Base-by-base conservation (phyloP, 1,140 invertebrate species). In the Drosophila virilis region DNA sequence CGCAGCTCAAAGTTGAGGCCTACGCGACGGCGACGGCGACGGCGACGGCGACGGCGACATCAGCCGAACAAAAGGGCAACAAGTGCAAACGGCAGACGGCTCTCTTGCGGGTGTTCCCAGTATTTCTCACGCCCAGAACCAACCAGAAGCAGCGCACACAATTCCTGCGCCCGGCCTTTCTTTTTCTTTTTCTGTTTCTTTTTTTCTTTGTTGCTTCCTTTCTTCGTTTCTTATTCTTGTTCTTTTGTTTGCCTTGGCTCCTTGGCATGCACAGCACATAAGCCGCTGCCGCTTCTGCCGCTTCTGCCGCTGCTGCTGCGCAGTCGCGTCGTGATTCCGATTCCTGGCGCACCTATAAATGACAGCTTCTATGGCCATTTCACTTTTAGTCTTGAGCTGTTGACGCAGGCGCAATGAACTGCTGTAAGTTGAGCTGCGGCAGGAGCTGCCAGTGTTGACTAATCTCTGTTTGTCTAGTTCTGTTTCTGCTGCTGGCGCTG, bases 341-440 rank as follows among this genome's bases (percentile, higher is more conserved):
- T 77, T 83, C 85, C 77, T 88, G 83, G 51, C 62, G 48, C 60
- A 65, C 62, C 85, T 91, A 91, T 91, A 91, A 91, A 91, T 91
- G 80, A 75, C 78, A 82, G 73, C 52, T 65, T 71, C 64, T 71
- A 46, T 60, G 62, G 77, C 73, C 78, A 74, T 91, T 89, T 89
- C 89, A 85, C 74, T 89, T 82, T 91, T 89, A 91, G 89, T 91
- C 78, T 89, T 74, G 46, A 76, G 69, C 62, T 85, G 76, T 75
- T 80, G 68, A 77, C 83, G 82, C 67, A 69, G 65, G 70, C 84
- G 85, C 77, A 74, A 82, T 90, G 86, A 79, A 77, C 67, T 64
- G 61, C 71, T 57, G 86, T 90, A 73, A 83, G 83, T 82, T 28
- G 45, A 37, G 17, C 13, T 13, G 8, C 9, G 22, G 1, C 13